Evolutionary conservation across 2,888 invertebrate species (phyloP).

Genomic region (Aleiodes alternator): DNA sequence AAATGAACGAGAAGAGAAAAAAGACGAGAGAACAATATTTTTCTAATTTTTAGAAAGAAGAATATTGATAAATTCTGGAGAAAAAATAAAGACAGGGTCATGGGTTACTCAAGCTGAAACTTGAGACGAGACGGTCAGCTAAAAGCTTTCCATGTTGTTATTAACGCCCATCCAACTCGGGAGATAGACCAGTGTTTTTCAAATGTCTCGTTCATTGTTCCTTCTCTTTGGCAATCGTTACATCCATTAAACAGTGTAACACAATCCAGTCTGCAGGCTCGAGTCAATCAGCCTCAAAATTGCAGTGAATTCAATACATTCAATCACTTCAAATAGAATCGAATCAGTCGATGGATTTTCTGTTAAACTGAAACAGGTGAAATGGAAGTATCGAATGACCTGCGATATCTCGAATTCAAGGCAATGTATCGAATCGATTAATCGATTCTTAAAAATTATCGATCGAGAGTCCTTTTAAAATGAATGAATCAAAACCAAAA

Average conservation of each 20-base stretch:
- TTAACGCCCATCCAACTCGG: neutral
- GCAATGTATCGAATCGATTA: too few relatives aligned
- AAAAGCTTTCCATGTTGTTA: constrained; percentile 13
- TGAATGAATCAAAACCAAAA: too few relatives aligned
- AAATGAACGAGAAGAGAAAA: constrained; percentile 9
- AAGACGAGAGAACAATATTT: constrained; percentile 15
- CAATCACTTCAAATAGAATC: neutral
- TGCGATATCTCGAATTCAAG: too few relatives aligned
- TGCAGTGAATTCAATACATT: neutral
- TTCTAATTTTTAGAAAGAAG: too few relatives aligned
- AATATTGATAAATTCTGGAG: neutral
- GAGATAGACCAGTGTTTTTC: neutral
- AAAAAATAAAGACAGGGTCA: neutral
- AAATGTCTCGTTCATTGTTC: neutral
- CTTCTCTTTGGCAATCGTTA: constrained; percentile 11
- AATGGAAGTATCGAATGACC: too few relatives aligned
- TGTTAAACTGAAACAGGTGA: too few relatives aligned
- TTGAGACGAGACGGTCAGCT: constrained; percentile 28
- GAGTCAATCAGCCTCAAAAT: constrained; percentile 21
- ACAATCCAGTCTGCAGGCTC: neutral
- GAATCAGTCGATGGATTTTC: neutral
- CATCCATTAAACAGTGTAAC: constrained; percentile 13
- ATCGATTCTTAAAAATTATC: too few relatives aligned
- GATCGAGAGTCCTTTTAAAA: too few relatives aligned
- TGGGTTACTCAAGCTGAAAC: constrained; percentile 6